These are phyloP conservation scores for Myrmecobius fasciatus DNA, from an alignment of 2,113 vertebrate genomes.

Conservation along the genomic window DNA sequence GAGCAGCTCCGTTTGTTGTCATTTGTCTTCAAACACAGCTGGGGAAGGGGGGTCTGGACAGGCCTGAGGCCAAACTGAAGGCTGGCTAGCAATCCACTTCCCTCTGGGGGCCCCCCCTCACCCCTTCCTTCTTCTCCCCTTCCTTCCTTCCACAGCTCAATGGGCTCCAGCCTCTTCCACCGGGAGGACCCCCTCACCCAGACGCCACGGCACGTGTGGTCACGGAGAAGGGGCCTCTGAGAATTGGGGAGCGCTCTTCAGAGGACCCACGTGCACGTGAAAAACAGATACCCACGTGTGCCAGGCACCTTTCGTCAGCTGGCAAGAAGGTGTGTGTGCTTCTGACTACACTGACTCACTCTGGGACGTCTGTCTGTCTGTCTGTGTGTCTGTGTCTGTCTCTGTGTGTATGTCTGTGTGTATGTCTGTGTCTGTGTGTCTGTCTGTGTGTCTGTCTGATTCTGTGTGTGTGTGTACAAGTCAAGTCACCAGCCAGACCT, in stretches of 20 bases:
- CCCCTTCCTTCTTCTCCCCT: neutral
- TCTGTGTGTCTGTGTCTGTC: too few relatives aligned
- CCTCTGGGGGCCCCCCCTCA: conserved; percentile 12
- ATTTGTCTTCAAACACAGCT: conserved; percentile 48
- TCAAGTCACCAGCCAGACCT: neutral
- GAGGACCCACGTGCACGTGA: neutral
- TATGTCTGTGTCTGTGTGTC: neutral
- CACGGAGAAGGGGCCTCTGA: neutral
- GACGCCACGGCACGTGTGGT: neutral
- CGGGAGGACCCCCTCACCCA: neutral
- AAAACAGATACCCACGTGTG: neutral
- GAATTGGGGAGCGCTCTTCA: neutral
- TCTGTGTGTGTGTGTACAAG: neutral
- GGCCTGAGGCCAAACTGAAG: neutral
- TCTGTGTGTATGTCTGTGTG: neutral
- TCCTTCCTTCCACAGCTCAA: neutral
- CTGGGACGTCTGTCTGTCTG: neutral
- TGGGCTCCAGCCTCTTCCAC: neutral
- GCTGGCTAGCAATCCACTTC: neutral
- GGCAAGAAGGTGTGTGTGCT: neutral
- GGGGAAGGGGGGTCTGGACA: conserved; percentile 54
- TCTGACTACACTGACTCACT: neutral
- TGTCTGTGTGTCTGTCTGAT: neutral
- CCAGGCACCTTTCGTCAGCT: neutral
- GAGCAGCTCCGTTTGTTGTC: conserved; percentile 10